These are phyloP conservation scores for Sus scrofa DNA, from an alignment of 2,113 vertebrate species.

Conservation along the genomic window T2T-Sscrofa CM000820.6:113680001-113680500, in stretches of 20 bases:
- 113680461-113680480: neutral
- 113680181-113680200: neutral
- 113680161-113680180: neutral
- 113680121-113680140: neutral
- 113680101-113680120: neutral
- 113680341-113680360: neutral
- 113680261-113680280: neutral
- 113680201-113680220: neutral
- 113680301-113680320: neutral
- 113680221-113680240: neutral
- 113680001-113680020: neutral
- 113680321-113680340: neutral
- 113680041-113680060: neutral
- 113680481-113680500: neutral
- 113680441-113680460: neutral
- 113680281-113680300: neutral
- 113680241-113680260: neutral
- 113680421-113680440: neutral
- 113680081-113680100: neutral
- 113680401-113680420: neutral
- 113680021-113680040: neutral
- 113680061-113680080: neutral
- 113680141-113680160: neutral
- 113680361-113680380: constrained; percentile 28
- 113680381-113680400: neutral